These are phyloP conservation scores for Tapera naevia DNA, from an alignment of 2,797 vertebrate species.

Conservation along the genomic window DNA sequence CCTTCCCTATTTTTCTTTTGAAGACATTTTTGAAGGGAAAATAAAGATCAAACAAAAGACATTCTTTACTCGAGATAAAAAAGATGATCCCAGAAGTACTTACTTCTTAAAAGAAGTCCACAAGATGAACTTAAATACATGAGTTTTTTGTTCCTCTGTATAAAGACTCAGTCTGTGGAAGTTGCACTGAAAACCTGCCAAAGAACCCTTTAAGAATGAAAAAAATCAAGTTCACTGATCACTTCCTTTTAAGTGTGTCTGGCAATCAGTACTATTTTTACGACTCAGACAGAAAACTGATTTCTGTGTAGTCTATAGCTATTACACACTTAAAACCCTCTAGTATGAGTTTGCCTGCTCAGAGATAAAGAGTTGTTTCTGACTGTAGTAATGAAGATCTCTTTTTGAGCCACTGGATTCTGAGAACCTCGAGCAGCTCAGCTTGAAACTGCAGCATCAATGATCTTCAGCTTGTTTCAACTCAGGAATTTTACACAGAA, in stretches of 20 bases:
- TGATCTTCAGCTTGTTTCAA: background rate
- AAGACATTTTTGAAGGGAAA: background rate
- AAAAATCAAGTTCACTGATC: slow-evolving; percentile 42
- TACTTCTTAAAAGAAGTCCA: slow-evolving; percentile 21
- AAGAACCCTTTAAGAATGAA: slow-evolving; percentile 31
- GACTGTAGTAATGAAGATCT: background rate
- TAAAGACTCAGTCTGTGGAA: background rate
- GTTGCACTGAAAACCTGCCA: background rate
- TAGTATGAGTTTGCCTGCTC: background rate
- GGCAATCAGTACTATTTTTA: slow-evolving; percentile 40
- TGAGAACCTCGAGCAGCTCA: background rate
- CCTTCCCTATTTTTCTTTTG: background rate
- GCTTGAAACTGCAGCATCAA: background rate
- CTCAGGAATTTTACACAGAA: background rate
- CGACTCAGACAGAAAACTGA: slow-evolving; percentile 21
- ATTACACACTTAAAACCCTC: slow-evolving; percentile 33
- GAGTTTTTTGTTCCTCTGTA: background rate
- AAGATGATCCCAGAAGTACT: background rate
- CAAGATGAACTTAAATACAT: slow-evolving; percentile 26
- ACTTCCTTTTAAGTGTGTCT: slow-evolving; percentile 41
- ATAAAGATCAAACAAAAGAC: background rate
- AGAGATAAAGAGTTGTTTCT: background rate
- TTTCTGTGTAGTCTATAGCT: slow-evolving; percentile 2
- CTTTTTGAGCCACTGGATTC: background rate
- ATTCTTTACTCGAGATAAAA: background rate